Conservation (phyloP, 2,797 vertebrate species). For the Atherinosoma microstoma region DNA sequence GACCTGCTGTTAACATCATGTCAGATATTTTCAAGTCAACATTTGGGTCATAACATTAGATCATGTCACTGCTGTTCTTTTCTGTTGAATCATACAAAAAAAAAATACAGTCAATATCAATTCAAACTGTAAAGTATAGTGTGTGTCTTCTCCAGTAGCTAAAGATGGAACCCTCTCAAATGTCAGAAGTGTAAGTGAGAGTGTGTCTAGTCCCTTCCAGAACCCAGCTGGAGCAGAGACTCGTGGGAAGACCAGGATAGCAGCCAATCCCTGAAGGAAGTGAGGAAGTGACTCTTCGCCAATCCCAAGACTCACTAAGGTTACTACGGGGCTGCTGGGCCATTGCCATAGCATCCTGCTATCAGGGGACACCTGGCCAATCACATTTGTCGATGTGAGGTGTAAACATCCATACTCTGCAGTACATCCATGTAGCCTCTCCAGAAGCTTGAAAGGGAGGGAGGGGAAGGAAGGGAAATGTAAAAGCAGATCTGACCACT, state of each 20-base stretch:
- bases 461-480: not conserved
- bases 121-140: not conserved
- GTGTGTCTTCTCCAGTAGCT: not conserved
- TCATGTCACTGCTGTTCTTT: not conserved
- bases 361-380: constrained; percentile 68
- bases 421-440: not conserved
- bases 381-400: constrained; percentile 41
- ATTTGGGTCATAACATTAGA: not conserved
- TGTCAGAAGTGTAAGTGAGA: constrained; percentile 32
- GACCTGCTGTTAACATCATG: not conserved
- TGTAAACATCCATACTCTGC: constrained; percentile 64
- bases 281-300: constrained; percentile 71
- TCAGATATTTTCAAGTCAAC: not conserved
- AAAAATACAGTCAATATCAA: not conserved
- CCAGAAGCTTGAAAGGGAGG: constrained; percentile 3
- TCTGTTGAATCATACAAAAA: not conserved
- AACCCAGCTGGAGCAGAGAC: constrained; percentile 52
- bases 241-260: constrained; percentile 68
- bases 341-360: constrained; percentile 69
- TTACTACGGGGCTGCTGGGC: constrained; percentile 69
- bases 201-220: constrained; percentile 32
- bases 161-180: constrained; percentile 22
- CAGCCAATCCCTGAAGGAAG: constrained; percentile 73
- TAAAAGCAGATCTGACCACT: not conserved
- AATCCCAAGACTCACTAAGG: constrained; percentile 54